Evolutionary conservation across 2,888 invertebrate genomes (phyloP).

Genomic region (Drosophila nigritarsus): DNA sequence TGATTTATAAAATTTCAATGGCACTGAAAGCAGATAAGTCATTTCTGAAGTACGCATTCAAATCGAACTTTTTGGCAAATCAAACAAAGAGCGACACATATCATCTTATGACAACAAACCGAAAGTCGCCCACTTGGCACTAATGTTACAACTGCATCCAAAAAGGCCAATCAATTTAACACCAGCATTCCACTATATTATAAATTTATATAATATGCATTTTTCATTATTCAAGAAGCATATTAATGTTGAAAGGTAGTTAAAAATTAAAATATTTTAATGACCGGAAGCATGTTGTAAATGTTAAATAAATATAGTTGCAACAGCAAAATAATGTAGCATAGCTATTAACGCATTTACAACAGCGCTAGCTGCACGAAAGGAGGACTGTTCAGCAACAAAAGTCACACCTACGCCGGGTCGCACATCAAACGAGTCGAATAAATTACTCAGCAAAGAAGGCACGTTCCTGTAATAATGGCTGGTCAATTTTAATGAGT

Average conservation of each 20-base stretch:
- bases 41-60: constrained; percentile 55
- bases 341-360: constrained; percentile 45
- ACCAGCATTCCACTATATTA: not conserved
- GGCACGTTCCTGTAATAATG: constrained; percentile 78
- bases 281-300: constrained; percentile 42
- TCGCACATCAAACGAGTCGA: constrained; percentile 45
- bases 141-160: not conserved
- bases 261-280: constrained; percentile 5
- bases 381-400: constrained; percentile 4
- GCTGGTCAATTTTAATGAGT: constrained; percentile 80
- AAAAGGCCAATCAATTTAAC: not conserved
- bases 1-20: constrained; percentile 81
- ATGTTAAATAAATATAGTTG: constrained; percentile 65
- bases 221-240: not conserved
- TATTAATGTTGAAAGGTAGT: not conserved
- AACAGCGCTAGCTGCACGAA: constrained; percentile 7
- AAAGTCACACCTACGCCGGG: constrained; percentile 23
- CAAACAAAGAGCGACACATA: constrained; percentile 53
- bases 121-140: not conserved
- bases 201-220: not conserved
- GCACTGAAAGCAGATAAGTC: constrained; percentile 69
- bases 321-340: constrained; percentile 43
- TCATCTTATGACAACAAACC: constrained; percentile 12
- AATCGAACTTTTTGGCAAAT: constrained; percentile 53
- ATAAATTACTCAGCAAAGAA: constrained; percentile 70